Base-by-base conservation (phyloP, 2,113 vertebrate genomes). In the Festucalex cinctus region DNA sequence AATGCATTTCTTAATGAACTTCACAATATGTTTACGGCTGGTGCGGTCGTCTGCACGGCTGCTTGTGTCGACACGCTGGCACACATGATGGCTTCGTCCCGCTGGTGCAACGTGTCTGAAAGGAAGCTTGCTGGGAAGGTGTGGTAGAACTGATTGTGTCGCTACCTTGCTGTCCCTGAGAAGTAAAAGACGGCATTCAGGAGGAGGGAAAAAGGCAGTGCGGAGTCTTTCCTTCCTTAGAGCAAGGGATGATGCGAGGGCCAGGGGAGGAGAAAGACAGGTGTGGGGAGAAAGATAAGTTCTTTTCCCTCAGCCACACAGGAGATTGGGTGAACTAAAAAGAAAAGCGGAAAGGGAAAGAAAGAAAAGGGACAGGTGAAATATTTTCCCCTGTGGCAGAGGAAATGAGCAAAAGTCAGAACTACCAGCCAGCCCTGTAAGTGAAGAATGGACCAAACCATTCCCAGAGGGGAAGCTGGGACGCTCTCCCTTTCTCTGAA, bases 381-480 rank as follows among this genome's bases (percentile, higher is more conserved):
- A 85, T 86, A 88, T 86, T 80, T 82, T 73, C 77, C 83, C 80
- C 77, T 79, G 79, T 78, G 84, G 84, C 75, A 72, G 60, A 80
- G 83, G 79, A 85, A 84, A 85, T 83, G 74, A 82, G 81, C 70
- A 70, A 80, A 78, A 83, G 80, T 85, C 78, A 69, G 88, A 82
- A 74, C 57, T 77, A 17, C 39, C 60, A 17, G 73, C 71, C 75
- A 67, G 61, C 75, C 75, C 74, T 62, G 68, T 74, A 57, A 66
- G 54, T 84, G 86, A 87, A 83, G 75, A 86, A 90, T 83, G 83
- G 83, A 84, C 78, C 73, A 77, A 85, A 84, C 85, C 74, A 85
- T 80, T 83, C 84, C 84, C 69, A 19, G 78, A 75, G 82, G 80
- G 82, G 76, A 36, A 49, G 62, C 71, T 77, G 74, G 73, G 71